Evolutionary conservation across 2,888 invertebrate species (phyloP).

Genomic region (Congeria kusceri): DNA sequence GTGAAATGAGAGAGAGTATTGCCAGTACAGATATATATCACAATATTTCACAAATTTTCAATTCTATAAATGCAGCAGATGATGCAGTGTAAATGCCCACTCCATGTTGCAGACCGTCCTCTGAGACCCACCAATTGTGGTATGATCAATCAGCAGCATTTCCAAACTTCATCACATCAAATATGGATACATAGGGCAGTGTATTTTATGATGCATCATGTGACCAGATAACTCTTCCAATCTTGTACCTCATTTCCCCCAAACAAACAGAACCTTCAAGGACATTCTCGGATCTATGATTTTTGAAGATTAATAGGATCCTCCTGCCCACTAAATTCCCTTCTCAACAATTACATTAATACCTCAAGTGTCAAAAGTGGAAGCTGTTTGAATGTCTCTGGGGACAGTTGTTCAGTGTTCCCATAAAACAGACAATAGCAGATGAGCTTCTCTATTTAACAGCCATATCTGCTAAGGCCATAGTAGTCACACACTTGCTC

Average conservation of each 20-base stretch:
- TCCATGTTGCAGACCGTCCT: too few relatives aligned
- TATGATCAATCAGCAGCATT: constrained; percentile 39
- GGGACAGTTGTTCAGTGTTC: constrained; percentile 8
- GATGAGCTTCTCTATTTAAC: too few relatives aligned
- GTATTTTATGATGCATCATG: constrained; percentile 52
- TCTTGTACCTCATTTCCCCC: constrained; percentile 44
- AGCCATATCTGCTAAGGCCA: too few relatives aligned
- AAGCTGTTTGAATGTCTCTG: constrained; percentile 41
- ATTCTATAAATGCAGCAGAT: too few relatives aligned
- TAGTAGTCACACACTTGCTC: too few relatives aligned
- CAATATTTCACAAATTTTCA: too few relatives aligned
- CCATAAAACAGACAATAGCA: too few relatives aligned
- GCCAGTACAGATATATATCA: too few relatives aligned
- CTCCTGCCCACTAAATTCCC: constrained; percentile 55
- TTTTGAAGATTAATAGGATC: constrained; percentile 50
- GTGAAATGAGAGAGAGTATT: too few relatives aligned
- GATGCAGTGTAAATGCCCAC: too few relatives aligned
- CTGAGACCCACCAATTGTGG: too few relatives aligned
- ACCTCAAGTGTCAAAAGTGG: constrained; percentile 54
- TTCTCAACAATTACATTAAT: constrained; percentile 62
- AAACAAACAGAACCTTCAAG: constrained; percentile 39
- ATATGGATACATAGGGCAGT: constrained; percentile 23
- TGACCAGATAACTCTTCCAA: constrained; percentile 48
- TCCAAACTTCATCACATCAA: too few relatives aligned
- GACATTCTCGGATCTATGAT: constrained; percentile 47